phyloP scores from a whole-genome alignment of 2,797 vertebrate genomes.

The Clarias platycephalus region DNA sequence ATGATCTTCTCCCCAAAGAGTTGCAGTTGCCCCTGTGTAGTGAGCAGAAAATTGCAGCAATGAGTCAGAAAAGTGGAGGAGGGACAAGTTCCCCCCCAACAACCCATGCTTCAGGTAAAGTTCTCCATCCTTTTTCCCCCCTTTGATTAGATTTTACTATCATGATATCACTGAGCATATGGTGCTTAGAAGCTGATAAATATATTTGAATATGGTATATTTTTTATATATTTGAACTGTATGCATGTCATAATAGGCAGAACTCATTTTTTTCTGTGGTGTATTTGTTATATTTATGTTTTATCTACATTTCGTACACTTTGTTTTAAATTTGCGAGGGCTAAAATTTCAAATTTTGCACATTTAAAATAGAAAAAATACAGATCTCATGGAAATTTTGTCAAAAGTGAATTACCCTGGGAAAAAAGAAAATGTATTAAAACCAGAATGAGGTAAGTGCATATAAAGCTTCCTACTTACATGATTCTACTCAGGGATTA shows the following conservation, averaged over 20 bases:
- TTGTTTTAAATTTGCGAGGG: background rate
- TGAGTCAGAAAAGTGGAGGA: constrained; percentile 97
- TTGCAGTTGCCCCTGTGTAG: constrained; percentile 87
- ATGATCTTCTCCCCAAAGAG: constrained; percentile 97
- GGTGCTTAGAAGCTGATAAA: background rate
- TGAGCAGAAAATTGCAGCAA: constrained; percentile 84
- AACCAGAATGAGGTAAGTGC: background rate
- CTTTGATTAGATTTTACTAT: constrained; percentile 40
- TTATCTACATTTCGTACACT: background rate
- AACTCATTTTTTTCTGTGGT: background rate
- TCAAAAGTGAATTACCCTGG: background rate
- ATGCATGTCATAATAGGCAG: background rate
- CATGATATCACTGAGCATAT: constrained; percentile 58
- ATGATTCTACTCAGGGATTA: background rate
- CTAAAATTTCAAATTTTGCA: background rate
- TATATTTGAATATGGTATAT: background rate
- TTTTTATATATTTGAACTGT: background rate
- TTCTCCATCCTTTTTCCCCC: constrained; percentile 58
- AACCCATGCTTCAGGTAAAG: constrained; percentile 91
- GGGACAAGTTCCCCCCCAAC: constrained; percentile 89
- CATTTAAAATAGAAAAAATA: background rate
- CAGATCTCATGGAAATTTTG: background rate
- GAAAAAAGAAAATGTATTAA: background rate
- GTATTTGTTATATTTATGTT: background rate
- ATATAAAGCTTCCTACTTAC: background rate